These are phyloP conservation scores for Heteropelma amictum DNA, from an alignment of 2,888 invertebrate species.

Conservation along the genomic window DNA sequence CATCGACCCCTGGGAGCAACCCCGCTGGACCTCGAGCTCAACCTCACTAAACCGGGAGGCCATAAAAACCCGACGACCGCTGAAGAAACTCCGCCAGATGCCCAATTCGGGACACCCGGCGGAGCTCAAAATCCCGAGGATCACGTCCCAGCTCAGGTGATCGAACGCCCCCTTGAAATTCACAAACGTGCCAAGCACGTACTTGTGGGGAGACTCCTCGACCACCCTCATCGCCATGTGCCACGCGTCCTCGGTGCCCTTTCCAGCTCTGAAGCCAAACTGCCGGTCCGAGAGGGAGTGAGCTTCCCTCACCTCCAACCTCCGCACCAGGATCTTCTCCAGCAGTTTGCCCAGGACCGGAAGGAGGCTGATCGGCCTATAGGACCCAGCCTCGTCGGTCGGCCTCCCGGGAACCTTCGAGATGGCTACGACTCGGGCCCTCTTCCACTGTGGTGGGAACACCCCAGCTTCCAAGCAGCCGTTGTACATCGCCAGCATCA, in stretches of 20 bases:
- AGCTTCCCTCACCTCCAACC: neutral
- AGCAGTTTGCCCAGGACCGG: constrained; percentile 3
- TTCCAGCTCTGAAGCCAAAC: no score
- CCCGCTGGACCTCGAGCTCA: neutral
- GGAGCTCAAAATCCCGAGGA: neutral
- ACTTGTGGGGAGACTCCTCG: no score
- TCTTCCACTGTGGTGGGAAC: no score
- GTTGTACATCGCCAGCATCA: no score
- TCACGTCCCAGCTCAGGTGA: neutral
- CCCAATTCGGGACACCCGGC: no score
- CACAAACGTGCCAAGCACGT: neutral
- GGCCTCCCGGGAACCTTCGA: neutral
- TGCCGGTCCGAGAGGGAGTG: no score
- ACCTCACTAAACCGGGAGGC: neutral
- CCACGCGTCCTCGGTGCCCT: no score
- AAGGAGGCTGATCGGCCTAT: constrained; percentile 11
- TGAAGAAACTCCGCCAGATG: no score
- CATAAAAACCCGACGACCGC: neutral
- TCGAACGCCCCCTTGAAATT: neutral
- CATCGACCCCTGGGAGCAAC: constrained; percentile 14
- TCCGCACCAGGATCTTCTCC: constrained; percentile 2
- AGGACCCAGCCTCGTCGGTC: no score
- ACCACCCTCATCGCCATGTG: no score
- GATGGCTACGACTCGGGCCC: constrained; percentile 5
- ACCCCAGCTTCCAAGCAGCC: no score